Evolutionary conservation across 2,113 vertebrate species (phyloP).

Genomic region (Nothoprocta perdicaria): DNA sequence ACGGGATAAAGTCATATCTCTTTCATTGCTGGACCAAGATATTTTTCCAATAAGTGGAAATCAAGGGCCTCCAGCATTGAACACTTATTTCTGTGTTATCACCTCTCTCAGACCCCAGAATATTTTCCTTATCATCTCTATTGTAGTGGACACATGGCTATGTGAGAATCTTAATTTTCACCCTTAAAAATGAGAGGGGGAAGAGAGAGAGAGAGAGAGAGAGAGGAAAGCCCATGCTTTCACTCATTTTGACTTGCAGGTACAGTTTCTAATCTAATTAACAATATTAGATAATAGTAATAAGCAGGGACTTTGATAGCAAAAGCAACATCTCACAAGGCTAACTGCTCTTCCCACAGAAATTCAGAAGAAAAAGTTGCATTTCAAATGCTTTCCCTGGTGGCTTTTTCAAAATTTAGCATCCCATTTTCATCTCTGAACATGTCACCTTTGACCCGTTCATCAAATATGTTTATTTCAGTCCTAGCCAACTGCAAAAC

Average conservation of each 20-base stretch:
- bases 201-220: background rate
- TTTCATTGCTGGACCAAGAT: background rate
- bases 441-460: slow-evolving; percentile 23
- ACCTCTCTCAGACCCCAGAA: background rate
- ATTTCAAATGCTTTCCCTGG: background rate
- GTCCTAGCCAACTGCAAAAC: slow-evolving; percentile 42
- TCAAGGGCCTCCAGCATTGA: background rate
- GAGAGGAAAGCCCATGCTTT: background rate
- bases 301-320: background rate
- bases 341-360: background rate
- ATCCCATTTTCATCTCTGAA: slow-evolving; percentile 34
- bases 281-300: background rate
- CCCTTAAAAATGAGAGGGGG: background rate
- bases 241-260: background rate
- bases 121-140: background rate
- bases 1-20: background rate
- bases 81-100: background rate
- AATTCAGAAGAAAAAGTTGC: background rate
- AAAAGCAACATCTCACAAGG: background rate
- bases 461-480: slow-evolving; percentile 55
- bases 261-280: background rate
- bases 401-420: slow-evolving; percentile 24
- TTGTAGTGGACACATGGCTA: background rate
- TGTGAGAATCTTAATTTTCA: background rate
- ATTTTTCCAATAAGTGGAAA: slow-evolving; percentile 10